phyloP scores from a whole-genome alignment of 2,888 invertebrate species.

The Pedicia rivosa region DNA sequence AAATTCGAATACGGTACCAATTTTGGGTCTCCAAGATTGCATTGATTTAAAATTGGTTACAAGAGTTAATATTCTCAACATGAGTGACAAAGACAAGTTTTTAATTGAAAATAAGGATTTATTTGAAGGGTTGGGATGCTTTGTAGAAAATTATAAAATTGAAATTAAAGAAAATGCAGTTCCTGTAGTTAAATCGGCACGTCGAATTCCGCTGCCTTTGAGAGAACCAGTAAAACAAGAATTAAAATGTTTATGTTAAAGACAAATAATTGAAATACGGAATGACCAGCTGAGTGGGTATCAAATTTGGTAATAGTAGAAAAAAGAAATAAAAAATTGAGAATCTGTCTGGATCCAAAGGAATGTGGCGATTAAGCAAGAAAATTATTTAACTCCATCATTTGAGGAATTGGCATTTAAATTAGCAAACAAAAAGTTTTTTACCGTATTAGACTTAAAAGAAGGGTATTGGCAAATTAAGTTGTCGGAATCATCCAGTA shows the following conservation, averaged over 20 bases:
- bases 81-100: too few relatives aligned
- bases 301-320: slow-evolving; percentile 6
- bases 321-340: neutral
- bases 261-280: slow-evolving; percentile 1
- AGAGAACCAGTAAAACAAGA: slow-evolving; percentile 1
- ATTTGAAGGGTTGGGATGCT: neutral
- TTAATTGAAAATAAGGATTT: too few relatives aligned
- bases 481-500: too few relatives aligned
- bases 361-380: too few relatives aligned
- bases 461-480: too few relatives aligned
- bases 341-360: too few relatives aligned
- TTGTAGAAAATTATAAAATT: slow-evolving; percentile 2
- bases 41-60: neutral
- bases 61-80: too few relatives aligned
- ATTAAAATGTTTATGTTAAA: neutral
- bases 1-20: neutral
- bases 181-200: neutral
- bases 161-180: neutral
- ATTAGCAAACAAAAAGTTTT: too few relatives aligned
- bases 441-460: too few relatives aligned
- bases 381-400: too few relatives aligned
- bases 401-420: too few relatives aligned
- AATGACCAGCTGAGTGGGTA: slow-evolving; percentile 1
- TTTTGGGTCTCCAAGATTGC: slow-evolving; percentile 1
- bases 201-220: neutral